A percentile compares a stretch with the other conserved stretches of the same genome.
phyloP scores from a whole-genome alignment of 2,113 vertebrate genomes.

The Epinephelus fuscoguttatus region DNA sequence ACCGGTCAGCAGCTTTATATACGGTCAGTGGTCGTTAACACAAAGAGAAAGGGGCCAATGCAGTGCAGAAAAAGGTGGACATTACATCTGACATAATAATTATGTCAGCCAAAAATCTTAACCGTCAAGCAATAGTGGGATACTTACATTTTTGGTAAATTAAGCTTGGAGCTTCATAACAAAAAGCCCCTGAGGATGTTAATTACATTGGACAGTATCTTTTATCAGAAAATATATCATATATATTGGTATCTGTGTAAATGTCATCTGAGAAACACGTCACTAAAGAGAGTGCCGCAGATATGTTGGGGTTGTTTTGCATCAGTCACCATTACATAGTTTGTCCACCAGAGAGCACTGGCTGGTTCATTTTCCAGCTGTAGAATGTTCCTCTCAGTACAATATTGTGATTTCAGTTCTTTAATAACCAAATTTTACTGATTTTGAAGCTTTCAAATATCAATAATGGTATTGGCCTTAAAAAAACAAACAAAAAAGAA shows the following conservation, averaged over 20 bases:
- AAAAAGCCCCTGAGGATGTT: no score
- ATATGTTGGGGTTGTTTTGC: background rate
- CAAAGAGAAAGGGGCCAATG: no score
- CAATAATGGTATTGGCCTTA: background rate
- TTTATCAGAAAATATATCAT: background rate
- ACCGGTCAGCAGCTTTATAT: background rate
- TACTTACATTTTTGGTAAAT: background rate
- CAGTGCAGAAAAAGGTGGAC: no score
- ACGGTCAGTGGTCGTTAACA: no score
- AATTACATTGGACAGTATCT: background rate
- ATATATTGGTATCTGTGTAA: background rate
- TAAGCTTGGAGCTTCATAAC: background rate
- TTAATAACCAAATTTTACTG: background rate
- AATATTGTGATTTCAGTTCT: background rate
- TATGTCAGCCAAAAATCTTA: background rate
- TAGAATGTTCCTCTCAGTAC: background rate
- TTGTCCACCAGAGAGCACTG: conserved; percentile 52
- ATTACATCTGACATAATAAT: no score
- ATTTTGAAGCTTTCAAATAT: background rate
- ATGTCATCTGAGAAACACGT: background rate
- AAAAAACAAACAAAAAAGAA: background rate
- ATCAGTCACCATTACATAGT: background rate
- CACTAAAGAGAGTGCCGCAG: background rate
- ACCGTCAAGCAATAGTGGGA: no score
- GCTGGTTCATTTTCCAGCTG: background rate